Base-by-base conservation (phyloP, 2,113 vertebrate species). In the Glaucomys volans region DNA sequence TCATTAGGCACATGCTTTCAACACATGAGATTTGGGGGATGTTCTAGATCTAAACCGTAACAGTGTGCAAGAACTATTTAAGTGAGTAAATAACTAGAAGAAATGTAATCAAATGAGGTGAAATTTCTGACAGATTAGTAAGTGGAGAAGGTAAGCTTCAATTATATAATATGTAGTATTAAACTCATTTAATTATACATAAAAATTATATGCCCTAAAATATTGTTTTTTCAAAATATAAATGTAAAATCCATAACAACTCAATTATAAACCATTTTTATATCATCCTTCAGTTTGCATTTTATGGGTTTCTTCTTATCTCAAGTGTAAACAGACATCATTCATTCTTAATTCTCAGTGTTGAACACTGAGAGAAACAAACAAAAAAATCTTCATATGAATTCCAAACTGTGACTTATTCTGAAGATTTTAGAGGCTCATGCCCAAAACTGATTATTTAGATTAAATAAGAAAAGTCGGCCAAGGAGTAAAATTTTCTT, bases 401-500 rank as follows among this genome's bases (percentile, higher is more conserved):
- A 67, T 90, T 72, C 24, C 11, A 86, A 89, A 93, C 35, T 93
- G 32, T 91, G 59, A 97, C 95, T 59, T 64, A 94, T 86, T 91
- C 77, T 89, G 52, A 95, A 91, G 74, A 95, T 84, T 96, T 93
- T 71, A 52, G 28, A 89, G 94, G 86, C 87, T 37, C 20, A 42
- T 75, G 57, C 83, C 69, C 94, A 94, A 97, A 30, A 3, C 3
- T 84, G 85, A 59, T 87, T 52, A 90, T 95, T 97, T 96, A 94
- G 62, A 95, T 95, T 79, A 86, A 35, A 95, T 62, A 95, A 97
- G 42, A 85, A 97, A 98, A 97, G 83, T 87, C 87, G 62, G 74
- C 20, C 83, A 97, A 97, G 67, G 84, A 86, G 94, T 85, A 96
- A 97, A 97, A 95, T 95, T 96, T 98, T 87, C 16, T 93, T 84